phyloP scores from a whole-genome alignment of 2,113 vertebrate species.

The Crotophaga sulcirostris region DNA sequence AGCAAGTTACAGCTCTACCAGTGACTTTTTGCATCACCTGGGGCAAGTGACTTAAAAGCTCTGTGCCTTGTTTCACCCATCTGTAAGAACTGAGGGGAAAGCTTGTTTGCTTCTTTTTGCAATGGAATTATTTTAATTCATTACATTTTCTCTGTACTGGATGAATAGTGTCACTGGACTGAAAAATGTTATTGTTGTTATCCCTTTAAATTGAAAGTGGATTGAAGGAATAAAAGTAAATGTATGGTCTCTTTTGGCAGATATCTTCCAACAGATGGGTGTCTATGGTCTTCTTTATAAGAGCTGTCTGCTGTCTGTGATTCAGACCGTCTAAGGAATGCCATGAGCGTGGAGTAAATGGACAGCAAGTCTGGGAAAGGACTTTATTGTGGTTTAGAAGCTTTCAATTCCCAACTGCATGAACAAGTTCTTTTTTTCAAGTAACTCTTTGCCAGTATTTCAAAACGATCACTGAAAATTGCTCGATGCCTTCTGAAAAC shows the following conservation, averaged over 20 bases:
- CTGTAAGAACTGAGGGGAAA: neutral
- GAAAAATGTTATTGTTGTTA: constrained; percentile 53
- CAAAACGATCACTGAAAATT: neutral
- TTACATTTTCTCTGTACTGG: neutral
- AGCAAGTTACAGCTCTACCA: neutral
- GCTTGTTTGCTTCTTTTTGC: neutral
- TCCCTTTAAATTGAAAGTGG: constrained; percentile 12
- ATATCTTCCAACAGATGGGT: constrained; percentile 28
- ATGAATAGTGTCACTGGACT: neutral
- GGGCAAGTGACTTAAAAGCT: neutral
- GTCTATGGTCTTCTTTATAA: constrained; percentile 29
- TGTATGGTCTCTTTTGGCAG: constrained; percentile 1
- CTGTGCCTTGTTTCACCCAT: neutral
- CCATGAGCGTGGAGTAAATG: constrained; percentile 28
- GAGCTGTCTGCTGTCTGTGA: constrained; percentile 49
- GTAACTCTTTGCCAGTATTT: constrained; percentile 50
- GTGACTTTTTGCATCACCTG: neutral
- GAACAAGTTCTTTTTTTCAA: constrained; percentile 57
- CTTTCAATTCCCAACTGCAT: constrained; percentile 65
- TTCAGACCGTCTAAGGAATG: constrained; percentile 67
- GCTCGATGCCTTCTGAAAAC: neutral
- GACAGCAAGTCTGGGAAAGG: constrained; percentile 63
- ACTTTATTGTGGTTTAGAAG: constrained; percentile 72
- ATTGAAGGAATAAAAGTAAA: constrained; percentile 25
- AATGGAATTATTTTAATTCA: neutral